A percentile compares a stretch with the other conserved stretches of the same genome.
These are phyloP conservation scores for Smithornis capensis DNA, from an alignment of 2,113 vertebrate genomes.

Conservation along the genomic window DNA sequence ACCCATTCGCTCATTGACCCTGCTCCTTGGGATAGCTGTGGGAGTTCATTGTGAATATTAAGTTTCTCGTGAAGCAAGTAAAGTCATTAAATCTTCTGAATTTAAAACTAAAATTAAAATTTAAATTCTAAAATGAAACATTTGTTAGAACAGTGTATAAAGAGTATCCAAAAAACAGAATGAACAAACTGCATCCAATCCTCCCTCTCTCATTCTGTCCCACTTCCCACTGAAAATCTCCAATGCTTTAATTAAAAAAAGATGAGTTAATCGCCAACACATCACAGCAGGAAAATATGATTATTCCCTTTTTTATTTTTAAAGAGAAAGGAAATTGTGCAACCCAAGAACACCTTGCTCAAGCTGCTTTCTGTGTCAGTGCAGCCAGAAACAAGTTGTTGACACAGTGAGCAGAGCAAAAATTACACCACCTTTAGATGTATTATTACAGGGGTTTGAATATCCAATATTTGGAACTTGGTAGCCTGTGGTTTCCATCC, in stretches of 20 bases:
- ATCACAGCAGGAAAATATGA: background rate
- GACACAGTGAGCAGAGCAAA: background rate
- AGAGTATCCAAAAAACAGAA: background rate
- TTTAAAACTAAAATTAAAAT: background rate
- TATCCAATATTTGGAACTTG: rapidly evolving
- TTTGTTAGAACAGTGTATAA: rapidly evolving
- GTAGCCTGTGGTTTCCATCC: background rate
- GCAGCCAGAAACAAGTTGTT: rapidly evolving
- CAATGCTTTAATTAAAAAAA: rapidly evolving
- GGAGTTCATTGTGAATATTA: too few relatives aligned
- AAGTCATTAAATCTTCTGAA: background rate
- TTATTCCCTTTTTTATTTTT: background rate
- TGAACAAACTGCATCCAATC: rapidly evolving
- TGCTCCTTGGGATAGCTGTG: background rate
- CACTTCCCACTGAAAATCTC: rapidly evolving
- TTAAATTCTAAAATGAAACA: background rate
- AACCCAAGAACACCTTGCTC: rapidly evolving
- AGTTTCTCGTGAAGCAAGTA: background rate
- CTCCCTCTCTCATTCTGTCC: background rate
- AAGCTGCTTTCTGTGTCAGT: rapidly evolving
- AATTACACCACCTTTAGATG: rapidly evolving
- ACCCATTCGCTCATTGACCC: background rate
- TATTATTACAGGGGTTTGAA: rapidly evolving
- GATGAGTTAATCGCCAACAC: background rate
- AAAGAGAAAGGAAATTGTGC: background rate